Evolutionary conservation across 2,888 invertebrate species (phyloP).

Genomic region (Pecten maximus): DNA sequence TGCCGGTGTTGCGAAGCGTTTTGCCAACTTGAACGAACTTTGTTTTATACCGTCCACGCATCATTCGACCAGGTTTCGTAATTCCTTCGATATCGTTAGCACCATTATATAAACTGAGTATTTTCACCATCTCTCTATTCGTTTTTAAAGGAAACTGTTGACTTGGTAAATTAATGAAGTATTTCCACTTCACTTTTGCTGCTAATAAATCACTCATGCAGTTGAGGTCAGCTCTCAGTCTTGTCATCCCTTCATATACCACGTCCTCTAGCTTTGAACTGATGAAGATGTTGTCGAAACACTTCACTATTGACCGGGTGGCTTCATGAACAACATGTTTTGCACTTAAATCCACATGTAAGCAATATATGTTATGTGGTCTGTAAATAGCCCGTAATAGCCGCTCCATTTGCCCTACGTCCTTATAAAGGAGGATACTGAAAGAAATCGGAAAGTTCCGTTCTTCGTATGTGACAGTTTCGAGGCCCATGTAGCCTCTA

Average conservation of each 20-base stretch:
- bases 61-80: constrained; percentile 64
- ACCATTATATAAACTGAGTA: constrained; percentile 80
- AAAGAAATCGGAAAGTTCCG: constrained; percentile 77
- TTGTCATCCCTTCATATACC: constrained; percentile 78
- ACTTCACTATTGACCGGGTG: constrained; percentile 67
- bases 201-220: constrained; percentile 79
- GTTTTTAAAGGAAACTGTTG: constrained; percentile 81
- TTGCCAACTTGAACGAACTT: constrained; percentile 55
- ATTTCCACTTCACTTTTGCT: constrained; percentile 73
- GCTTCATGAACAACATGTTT: constrained; percentile 61
- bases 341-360: constrained; percentile 79
- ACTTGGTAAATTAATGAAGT: constrained; percentile 81
- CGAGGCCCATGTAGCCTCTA: background rate
- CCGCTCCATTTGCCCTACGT: constrained; percentile 74
- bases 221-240: constrained; percentile 80
- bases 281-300: constrained; percentile 80
- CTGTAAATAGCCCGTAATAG: constrained; percentile 77
- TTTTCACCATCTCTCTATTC: constrained; percentile 79
- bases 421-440: constrained; percentile 76
- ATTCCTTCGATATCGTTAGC: constrained; percentile 81
- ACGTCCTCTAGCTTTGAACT: constrained; percentile 77
- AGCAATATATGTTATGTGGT: constrained; percentile 79
- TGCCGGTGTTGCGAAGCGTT: constrained; percentile 50
- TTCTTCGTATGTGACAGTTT: constrained; percentile 62
- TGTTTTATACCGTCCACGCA: constrained; percentile 58